These are phyloP conservation scores for Pecten maximus DNA, from an alignment of 2,888 invertebrate genomes.

Conservation along the genomic window DNA sequence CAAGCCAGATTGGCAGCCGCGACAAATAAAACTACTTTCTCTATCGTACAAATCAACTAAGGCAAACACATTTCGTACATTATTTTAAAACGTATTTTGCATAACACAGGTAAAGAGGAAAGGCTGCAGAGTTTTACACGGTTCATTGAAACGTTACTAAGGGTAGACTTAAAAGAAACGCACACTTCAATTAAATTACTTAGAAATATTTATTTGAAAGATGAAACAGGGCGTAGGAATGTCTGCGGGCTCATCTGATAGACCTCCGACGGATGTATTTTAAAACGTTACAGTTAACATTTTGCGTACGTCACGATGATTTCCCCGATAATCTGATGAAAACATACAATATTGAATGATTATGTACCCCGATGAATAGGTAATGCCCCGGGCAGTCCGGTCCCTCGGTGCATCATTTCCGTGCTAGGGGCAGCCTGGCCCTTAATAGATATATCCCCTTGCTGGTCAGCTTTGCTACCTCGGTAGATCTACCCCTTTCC, in stretches of 20 bases:
- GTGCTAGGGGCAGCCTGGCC: neutral
- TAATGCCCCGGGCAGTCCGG: neutral
- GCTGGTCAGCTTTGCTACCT: neutral
- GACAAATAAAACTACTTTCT: neutral
- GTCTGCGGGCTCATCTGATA: constrained; percentile 6
- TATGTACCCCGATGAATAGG: neutral
- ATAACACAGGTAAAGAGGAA: neutral
- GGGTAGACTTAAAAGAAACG: constrained; percentile 13
- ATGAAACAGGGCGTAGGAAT: neutral
- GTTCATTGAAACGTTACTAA: neutral
- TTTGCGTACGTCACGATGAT: neutral
- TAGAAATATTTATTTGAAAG: neutral
- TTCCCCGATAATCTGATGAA: neutral
- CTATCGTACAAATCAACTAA: neutral
- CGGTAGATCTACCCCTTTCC: neutral
- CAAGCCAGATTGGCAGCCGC: neutral
- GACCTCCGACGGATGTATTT: neutral
- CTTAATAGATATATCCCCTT: no score
- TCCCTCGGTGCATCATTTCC: neutral
- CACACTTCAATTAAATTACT: constrained; percentile 21
- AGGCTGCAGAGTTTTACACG: neutral
- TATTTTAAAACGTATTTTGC: constrained; percentile 22
- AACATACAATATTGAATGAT: neutral
- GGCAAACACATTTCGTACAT: constrained; percentile 16
- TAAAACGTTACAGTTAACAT: neutral